Base-by-base conservation (phyloP, 2,113 vertebrate genomes). In the Clarias macrocephalus region DNA sequence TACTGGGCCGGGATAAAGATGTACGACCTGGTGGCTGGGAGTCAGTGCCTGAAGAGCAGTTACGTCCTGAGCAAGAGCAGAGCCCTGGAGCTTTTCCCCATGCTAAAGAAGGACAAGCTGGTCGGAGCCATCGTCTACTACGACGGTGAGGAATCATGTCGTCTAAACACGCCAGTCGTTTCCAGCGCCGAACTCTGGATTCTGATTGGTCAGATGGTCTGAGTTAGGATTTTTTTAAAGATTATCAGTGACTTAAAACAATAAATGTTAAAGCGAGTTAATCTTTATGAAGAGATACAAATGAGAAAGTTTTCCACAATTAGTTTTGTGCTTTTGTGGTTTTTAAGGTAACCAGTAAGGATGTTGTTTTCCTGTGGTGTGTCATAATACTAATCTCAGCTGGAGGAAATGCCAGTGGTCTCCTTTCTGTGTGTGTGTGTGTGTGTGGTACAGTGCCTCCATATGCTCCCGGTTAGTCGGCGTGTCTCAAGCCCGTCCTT, bases 81-180 rank as follows among this genome's bases (percentile, higher is more conserved):
- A 86, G 98, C 98, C 13, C 90, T 99, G 92, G 98, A 99, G 93
- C 94, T 95, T 25, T 99, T 99, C 80, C 98, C 98, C 30, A 99
- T 99, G 98, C 95, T 99, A 16, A 97, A 96, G 92, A 96, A 96
- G 90, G 98, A 99, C 89, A 93, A 91, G 89, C 96, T 99, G 37
- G 97, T 99, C 0, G 98, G 97, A 86, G 98, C 98, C 57, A 99
- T 99, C 30, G 98, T 99, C 89, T 99, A 99, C 94, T 99, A 98
- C 0, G 98, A 99, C 0, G 98, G 98, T 99, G 94, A 10, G 96
- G 28, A 94, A 70, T 37, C 18, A 33, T 37, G 12, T 37, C 8
- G 30, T 10, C 19, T 11, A 42, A 21, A 11, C 30, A 42, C 21
- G 28, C 0, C 66, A 6, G 7, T 6, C 6, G 7, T 48, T 48